Evolutionary conservation across 2,797 vertebrate species (phyloP).

Genomic region (Chromobotia macracanthus): DNA sequence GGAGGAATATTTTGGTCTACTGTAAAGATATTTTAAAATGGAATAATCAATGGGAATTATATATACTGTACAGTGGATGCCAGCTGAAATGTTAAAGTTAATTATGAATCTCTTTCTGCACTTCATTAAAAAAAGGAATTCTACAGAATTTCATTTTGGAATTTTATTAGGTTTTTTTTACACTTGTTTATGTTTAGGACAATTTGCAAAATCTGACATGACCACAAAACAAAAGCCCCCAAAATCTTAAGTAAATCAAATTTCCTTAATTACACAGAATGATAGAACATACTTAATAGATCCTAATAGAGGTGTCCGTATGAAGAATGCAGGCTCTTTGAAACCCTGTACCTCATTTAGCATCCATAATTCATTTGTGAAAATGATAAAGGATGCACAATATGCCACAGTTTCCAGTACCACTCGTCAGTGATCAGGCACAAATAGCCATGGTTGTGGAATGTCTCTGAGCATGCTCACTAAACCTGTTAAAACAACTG

Average conservation of each 20-base stretch:
- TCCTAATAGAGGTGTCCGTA: slow-evolving; percentile 27
- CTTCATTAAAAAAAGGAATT: not conserved
- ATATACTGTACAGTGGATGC: not conserved
- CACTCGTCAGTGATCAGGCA: slow-evolving; percentile 41
- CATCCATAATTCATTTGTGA: slow-evolving; percentile 57
- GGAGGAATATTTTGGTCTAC: not conserved
- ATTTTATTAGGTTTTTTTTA: not conserved
- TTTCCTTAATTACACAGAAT: slow-evolving; percentile 26
- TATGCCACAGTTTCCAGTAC: no score
- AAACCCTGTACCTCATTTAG: slow-evolving; percentile 38
- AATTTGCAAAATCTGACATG: no score
- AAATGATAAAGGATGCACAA: slow-evolving; percentile 51
- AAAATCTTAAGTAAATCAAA: no score
- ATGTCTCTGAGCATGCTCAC: not conserved
- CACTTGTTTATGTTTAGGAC: no score
- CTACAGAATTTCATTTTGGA: not conserved
- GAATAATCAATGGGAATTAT: not conserved
- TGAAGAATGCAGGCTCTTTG: slow-evolving; percentile 32
- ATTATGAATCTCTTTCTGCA: not conserved
- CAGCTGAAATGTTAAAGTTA: no score
- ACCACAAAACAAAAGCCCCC: no score
- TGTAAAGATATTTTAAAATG: not conserved
- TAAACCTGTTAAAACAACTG: slow-evolving; percentile 14
- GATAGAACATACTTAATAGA: slow-evolving; percentile 30
- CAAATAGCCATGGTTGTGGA: slow-evolving; percentile 21